Percentiles rank a stretch among this genome's conserved stretches.
phyloP scores from a whole-genome alignment of 2,888 invertebrate species.

The Phasia obesa region DNA sequence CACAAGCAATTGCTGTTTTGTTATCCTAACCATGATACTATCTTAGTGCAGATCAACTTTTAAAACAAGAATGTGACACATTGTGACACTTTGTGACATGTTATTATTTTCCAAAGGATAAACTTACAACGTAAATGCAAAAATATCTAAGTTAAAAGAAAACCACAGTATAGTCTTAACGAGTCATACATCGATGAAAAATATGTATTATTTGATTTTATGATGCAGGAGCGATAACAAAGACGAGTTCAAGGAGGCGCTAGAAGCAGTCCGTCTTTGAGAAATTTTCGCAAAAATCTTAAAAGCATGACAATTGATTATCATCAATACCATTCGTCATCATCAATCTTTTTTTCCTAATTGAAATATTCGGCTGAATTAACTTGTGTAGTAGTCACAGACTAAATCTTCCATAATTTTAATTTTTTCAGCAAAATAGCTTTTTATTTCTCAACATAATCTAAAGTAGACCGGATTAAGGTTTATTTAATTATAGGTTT shows the following conservation, averaged over 20 bases:
- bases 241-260: neutral
- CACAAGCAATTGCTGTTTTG: constrained; percentile 27
- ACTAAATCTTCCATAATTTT: too few relatives aligned
- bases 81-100: constrained; percentile 61
- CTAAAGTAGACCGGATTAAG: too few relatives aligned
- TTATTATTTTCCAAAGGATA: constrained; percentile 38
- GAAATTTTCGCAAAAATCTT: too few relatives aligned
- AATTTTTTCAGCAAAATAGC: too few relatives aligned
- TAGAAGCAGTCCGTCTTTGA: too few relatives aligned
- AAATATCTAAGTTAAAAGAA: constrained; percentile 2
- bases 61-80: constrained; percentile 39
- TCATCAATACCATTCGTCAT: too few relatives aligned
- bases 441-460: too few relatives aligned
- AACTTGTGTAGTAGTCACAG: too few relatives aligned
- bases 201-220: neutral
- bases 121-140: constrained; percentile 4
- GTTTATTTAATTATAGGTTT: too few relatives aligned
- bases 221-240: neutral
- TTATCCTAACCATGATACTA: constrained; percentile 32
- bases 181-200: constrained; percentile 29
- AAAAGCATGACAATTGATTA: too few relatives aligned
- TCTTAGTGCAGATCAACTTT: constrained; percentile 30
- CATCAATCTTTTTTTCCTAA: too few relatives aligned
- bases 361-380: too few relatives aligned
- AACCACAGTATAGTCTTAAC: constrained; percentile 27